A percentile compares a stretch with the other conserved stretches of the same genome.
phyloP scores from a whole-genome alignment of 2,888 invertebrate genomes.

The Drosophila prostipennis region DNA sequence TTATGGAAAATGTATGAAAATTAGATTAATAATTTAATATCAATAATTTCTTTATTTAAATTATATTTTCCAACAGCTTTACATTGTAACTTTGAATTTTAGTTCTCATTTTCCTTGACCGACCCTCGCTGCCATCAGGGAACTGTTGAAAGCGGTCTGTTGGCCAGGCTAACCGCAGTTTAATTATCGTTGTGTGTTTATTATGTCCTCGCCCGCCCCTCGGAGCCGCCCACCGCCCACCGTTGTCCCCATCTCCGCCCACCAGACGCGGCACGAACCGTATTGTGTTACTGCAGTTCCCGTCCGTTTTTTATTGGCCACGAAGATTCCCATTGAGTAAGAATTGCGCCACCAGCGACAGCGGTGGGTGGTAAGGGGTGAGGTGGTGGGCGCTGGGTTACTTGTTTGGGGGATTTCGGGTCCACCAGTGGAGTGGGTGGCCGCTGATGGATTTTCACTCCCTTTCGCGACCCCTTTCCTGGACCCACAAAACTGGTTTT shows the following conservation, averaged over 20 bases:
- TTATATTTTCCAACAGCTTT: no score
- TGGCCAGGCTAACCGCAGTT: conserved; percentile 24
- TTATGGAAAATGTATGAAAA: no score
- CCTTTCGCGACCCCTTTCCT: conserved; percentile 12
- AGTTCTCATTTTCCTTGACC: background rate
- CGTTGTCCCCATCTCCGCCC: conserved; percentile 18
- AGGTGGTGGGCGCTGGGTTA: conserved; percentile 3
- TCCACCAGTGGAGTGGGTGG: conserved; percentile 43
- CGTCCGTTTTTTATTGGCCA: conserved; percentile 27
- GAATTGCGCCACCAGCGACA: conserved; percentile 15
- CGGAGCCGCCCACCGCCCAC: conserved; percentile 12
- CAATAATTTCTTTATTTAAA: no score
- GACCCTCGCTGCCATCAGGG: conserved; percentile 21
- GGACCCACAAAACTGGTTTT: conserved; percentile 16
- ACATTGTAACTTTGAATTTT: no score
- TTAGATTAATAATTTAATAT: no score
- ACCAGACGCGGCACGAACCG: conserved; percentile 18
- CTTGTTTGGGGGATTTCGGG: conserved; percentile 13
- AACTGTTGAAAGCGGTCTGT: conserved; percentile 35
- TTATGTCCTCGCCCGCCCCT: conserved; percentile 34
- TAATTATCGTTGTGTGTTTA: conserved; percentile 47
- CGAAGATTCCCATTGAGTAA: conserved; percentile 39
- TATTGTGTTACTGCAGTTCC: conserved; percentile 19
- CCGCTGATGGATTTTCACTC: conserved; percentile 27
- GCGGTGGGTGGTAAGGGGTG: background rate